Evolutionary conservation across 2,888 invertebrate species (phyloP), one percentile per base, ranked within the genome.

Genomic region (Brachylomia viminalis): DNA sequence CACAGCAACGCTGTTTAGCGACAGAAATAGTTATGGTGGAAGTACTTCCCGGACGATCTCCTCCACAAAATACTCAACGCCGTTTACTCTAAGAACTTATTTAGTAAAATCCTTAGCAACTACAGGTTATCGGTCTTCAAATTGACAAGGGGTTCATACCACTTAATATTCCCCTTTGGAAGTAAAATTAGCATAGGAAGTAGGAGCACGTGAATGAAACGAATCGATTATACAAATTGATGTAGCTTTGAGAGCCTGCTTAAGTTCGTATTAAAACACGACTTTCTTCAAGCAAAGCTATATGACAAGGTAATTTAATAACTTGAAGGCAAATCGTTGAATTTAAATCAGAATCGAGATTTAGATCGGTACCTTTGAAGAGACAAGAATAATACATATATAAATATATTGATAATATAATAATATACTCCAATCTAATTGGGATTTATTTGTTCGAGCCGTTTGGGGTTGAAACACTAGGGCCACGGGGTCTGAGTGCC

Each of bases 201-300:
- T 13, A 54, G 4, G 0, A 1, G 0, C 17, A 38, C 49, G 49
- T 45, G 33, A 3, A 30, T 49, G 20, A 45, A 67, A 38, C 30
- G 23, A 27, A 80, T 80, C 58, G 81, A 80, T 80, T 80, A 67
- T 66, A 80, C 81, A 80, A 80, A 69, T 23, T 59, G 33, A 59
- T 59, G 59, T 33, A 58, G 23, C n/a, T 20, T 23, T 7, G 3
- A 42, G 6, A 42, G 6, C 8, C 2, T n/a, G 7, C 20, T 56
- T 15, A n/a, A n/a, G 15, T 58, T 27, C 11, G 45, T 56, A 47
- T 66, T 52, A 2, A 23, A 77, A 64, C 17, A 52, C 23, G 33
- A 76, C 23, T 58, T 68, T 20, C 5, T 62, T 33, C 7, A 47
- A 64, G 3, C 45, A 59, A 11, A 17, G 17, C 17, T 54, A 56